Base-by-base conservation (phyloP, 2,113 vertebrate species). In the Fulica atra region DNA sequence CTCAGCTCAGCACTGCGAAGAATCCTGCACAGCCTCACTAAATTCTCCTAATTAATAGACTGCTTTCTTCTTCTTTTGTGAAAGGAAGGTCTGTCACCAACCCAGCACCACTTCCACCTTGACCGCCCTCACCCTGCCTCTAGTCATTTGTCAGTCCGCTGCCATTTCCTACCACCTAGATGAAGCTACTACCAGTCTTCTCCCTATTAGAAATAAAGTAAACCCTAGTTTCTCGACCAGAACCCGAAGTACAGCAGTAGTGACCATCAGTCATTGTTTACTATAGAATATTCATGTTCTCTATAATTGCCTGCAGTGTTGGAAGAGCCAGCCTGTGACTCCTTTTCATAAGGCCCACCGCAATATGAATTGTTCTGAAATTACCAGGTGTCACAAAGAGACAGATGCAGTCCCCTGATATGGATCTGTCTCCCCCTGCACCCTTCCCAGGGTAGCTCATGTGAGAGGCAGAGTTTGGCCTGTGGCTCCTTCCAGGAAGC, bases 401-500 rank as follows among this genome's bases (percentile, higher is more conserved):
- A 19, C 11, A 6, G 33, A 18, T 9, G 24, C 57, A 80, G 61
- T 7, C 19, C 28, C 10, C 26, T 40, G 20, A 31, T 3, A 12
- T 48, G 51, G 31, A n/a, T 50, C 51, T 25, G 7, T 46, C 38
- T 4, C 18, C 11, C 44, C 66, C 9, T 65, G n/a, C 25, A 74
- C 16, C 46, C 56, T 40, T 63, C 60, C 56, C 60, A 44, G 0
- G 0, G 33, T 0, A 61, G 35, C 31, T 36, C 65, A 28, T 1
- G 4, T 2, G 4, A 48, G 42, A 53, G 50, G 50, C 29, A 74
- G 65, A 74, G 29, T 51, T 48, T 28, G 36, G 42, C 46, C 70
- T 0, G 0, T 14, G 29, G 48, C 12, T 66, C 54, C 33, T 66
- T 18, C 31, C 10, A 28, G 36, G 16, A 59, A 33, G 40, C 4